Conservation (phyloP, 2,113 vertebrate genomes). For the Lathamus discolor region DNA sequence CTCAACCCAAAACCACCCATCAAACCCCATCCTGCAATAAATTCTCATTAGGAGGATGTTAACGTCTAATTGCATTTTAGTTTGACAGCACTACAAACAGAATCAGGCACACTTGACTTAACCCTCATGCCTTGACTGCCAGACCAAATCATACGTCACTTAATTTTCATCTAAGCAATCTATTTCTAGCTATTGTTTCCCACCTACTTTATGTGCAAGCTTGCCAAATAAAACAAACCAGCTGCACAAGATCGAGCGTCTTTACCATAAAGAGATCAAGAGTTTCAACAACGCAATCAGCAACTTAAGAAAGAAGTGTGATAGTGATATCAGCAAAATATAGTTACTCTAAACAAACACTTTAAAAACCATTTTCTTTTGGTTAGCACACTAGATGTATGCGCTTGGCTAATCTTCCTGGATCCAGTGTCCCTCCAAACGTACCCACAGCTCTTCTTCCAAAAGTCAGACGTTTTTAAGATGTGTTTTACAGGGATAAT, state of each 20-base stretch:
- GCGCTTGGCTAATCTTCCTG: not conserved
- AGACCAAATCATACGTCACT: conserved; percentile 14
- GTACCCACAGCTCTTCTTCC: not conserved
- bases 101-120: conserved; percentile 26
- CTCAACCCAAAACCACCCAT: not conserved
- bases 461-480: not conserved
- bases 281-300: not conserved
- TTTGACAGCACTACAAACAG: not conserved
- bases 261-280: not conserved
- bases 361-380: not conserved
- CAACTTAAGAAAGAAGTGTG: not conserved
- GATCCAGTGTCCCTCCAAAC: not conserved
- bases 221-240: conserved; percentile 37
- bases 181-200: conserved; percentile 46
- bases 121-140: conserved; percentile 12
- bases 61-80: not conserved
- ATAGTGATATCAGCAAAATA: not conserved
- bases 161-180: not conserved
- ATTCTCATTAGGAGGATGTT: conserved; percentile 4
- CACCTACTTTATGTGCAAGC: conserved; percentile 26
- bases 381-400: not conserved
- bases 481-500: not conserved
- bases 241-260: not conserved
- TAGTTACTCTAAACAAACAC: not conserved
- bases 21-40: not conserved